Evolutionary conservation across 1,140 invertebrate species (phyloP).

Genomic region (Papilio machaon): DNA sequence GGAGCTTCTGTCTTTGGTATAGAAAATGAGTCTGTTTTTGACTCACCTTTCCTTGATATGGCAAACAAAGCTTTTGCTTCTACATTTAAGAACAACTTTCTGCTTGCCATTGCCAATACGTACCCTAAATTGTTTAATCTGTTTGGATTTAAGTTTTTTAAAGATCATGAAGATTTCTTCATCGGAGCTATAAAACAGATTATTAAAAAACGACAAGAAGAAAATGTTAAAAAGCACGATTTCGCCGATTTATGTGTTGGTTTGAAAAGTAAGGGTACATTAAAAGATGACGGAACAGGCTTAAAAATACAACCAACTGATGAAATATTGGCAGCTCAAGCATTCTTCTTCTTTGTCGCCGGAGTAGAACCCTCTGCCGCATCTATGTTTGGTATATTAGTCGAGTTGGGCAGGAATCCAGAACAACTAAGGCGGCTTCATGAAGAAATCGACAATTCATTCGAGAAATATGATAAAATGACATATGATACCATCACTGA

Average conservation of each 20-base stretch:
- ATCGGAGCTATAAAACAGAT: constrained; percentile 10
- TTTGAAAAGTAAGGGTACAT: constrained; percentile 50
- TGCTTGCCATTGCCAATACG: background rate
- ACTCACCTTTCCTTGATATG: constrained; percentile 37
- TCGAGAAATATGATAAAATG: constrained; percentile 13
- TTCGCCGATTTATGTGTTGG: constrained; percentile 59
- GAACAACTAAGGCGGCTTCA: constrained; percentile 15
- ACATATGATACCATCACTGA: background rate
- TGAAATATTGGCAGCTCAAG: too few species aligned
- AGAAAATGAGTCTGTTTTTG: constrained; percentile 26
- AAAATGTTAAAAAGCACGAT: constrained; percentile 53
- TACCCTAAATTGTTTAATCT: background rate
- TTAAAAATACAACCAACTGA: constrained; percentile 39
- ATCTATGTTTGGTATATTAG: too few species aligned
- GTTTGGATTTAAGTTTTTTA: constrained; percentile 21
- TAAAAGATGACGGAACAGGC: constrained; percentile 53
- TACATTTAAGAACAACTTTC: constrained; percentile 14
- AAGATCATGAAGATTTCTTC: constrained; percentile 10
- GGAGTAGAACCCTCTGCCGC: too few species aligned
- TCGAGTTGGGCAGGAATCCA: too few species aligned
- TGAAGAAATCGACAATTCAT: constrained; percentile 19
- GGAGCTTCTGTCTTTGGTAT: constrained; percentile 37
- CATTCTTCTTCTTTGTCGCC: too few species aligned
- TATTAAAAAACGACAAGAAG: constrained; percentile 48
- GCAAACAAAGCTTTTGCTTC: constrained; percentile 1